Conservation (phyloP, 1,140 invertebrate species). For the Chelonus insularis region DNA sequence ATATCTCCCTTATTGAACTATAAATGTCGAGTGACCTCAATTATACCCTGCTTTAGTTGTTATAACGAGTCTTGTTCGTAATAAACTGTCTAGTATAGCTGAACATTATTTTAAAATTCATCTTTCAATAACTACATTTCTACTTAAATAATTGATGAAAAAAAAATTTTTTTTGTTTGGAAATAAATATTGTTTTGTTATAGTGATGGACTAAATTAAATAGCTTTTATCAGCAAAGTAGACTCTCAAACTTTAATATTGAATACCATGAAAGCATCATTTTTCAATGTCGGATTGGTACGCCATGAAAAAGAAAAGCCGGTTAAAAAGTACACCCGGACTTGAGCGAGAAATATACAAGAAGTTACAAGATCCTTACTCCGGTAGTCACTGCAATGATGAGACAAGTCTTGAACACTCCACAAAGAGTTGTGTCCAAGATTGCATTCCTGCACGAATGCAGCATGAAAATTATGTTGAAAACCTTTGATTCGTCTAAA, state of each 20-base stretch:
- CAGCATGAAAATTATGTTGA: background rate
- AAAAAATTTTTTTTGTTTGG: too few species aligned
- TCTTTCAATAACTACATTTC: too few species aligned
- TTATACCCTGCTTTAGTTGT: background rate
- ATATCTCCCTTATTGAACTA: conserved; percentile 18
- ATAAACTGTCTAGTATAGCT: too few species aligned
- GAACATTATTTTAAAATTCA: too few species aligned
- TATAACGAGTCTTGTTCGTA: background rate
- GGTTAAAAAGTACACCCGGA: conserved; percentile 25
- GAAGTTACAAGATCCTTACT: conserved; percentile 52
- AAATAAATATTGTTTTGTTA: too few species aligned
- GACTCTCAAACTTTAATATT: conserved; percentile 24
- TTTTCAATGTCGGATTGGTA: conserved; percentile 41
- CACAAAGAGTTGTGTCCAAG: background rate
- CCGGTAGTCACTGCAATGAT: conserved; percentile 29
- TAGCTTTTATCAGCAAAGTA: conserved; percentile 33
- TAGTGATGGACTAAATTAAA: too few species aligned
- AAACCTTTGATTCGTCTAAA: background rate
- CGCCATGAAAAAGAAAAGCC: conserved; percentile 23
- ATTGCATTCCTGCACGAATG: conserved; percentile 15
- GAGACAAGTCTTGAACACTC: background rate
- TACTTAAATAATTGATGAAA: too few species aligned
- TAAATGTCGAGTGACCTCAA: conserved; percentile 21
- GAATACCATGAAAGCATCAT: conserved; percentile 31
- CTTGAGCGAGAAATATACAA: too few species aligned